Evolutionary conservation across 2,113 vertebrate genomes (phyloP).

Genomic region (Cinclus cinclus): DNA sequence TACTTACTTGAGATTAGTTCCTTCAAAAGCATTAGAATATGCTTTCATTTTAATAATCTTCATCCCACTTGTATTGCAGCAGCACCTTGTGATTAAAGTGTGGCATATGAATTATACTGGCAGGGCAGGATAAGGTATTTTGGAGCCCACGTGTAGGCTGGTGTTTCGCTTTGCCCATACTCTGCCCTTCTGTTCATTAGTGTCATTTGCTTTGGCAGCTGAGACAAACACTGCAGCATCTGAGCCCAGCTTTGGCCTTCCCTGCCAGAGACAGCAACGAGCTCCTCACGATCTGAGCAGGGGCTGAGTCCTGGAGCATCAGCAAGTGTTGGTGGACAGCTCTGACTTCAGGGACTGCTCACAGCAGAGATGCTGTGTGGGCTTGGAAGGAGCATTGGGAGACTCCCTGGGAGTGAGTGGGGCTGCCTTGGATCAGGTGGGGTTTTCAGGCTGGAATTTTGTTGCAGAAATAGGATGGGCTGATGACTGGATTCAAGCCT

Average conservation of each 20-base stretch:
- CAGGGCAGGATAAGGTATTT: neutral
- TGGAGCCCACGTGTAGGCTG: neutral
- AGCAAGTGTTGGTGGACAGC: neutral
- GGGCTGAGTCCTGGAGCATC: neutral
- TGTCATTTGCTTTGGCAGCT: conserved; percentile 24
- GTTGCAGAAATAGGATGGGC: neutral
- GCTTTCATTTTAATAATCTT: neutral
- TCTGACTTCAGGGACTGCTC: neutral
- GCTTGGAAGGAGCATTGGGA: neutral
- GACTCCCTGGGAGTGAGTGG: neutral
- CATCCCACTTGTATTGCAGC: neutral
- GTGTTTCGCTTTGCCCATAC: neutral
- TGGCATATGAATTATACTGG: neutral
- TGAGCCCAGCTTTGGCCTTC: neutral
- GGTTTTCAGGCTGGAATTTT: neutral
- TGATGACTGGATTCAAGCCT: neutral
- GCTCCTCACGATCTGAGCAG: neutral
- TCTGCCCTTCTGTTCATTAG: neutral
- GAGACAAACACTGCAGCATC: neutral
- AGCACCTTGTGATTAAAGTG: neutral
- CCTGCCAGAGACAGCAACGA: neutral
- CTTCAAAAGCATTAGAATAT: neutral
- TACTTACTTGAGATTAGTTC: neutral
- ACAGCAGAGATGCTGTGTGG: neutral
- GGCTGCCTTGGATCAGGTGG: neutral